Evolutionary conservation across 2,113 vertebrate genomes (phyloP), one percentile per base, ranked within the genome.

Genomic region (Chaenocephalus aceratus): DNA sequence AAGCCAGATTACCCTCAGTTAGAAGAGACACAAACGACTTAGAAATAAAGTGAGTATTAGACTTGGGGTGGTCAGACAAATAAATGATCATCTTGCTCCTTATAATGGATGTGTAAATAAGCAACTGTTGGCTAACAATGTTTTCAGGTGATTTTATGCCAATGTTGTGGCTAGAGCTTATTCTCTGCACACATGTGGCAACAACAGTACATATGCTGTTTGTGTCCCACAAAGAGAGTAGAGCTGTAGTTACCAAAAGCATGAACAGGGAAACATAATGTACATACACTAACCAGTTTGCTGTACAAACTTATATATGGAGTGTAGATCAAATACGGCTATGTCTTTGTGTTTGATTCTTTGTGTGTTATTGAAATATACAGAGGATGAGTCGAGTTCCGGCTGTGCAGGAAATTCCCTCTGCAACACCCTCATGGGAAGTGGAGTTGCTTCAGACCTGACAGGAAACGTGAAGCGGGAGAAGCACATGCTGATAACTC

Each of bases 331-430:
- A 77, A 72, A 71, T 23, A 49, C 10, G 3, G 44, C 51, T 21
- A 0, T 11, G 36, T 54, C 15, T 75, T 48, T 72, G 53, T 71
- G 44, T 84, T 82, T 69, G n/a, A 57, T n/a, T 73, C 30, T 53
- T 15, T 78, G 64, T 48, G 67, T 63, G 34, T 7, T 52, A 77
- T 70, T 82, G 73, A 77, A 79, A 80, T 30, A 83, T 77, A 72
- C 61, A 72, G 48, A 86, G 63, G 60, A 84, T 70, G 52, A 81
- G 69, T 64, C 18, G 12, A 57, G 41, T 26, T 79, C 72, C 1
- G 57, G 77, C 30, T 81, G 80, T 62, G 81, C 58, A 69, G 54
- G 48, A 82, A 67, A 80, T 72, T 18, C 74, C 82, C 61, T 66
- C 9, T 1, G 52, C 18, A 54, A 58, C 54, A 54, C 58, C 61